phyloP scores from a whole-genome alignment of 2,113 vertebrate species.

The Paedocypris sp. region DNA sequence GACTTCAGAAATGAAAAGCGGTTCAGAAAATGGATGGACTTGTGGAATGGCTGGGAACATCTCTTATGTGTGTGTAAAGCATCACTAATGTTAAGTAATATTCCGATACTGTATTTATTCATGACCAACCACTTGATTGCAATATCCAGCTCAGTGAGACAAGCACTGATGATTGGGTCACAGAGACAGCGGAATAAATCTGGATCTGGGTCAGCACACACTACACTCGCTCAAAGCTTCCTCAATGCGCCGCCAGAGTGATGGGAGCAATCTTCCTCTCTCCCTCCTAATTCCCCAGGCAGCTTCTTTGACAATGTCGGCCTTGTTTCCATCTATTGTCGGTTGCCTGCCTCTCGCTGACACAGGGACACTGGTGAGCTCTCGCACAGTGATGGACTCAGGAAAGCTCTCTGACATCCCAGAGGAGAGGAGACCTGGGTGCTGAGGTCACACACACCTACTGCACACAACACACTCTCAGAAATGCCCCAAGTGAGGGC shows the following conservation, averaged over 20 bases:
- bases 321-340: conserved; percentile 24
- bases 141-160: no score
- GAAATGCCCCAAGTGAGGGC: conserved; percentile 2
- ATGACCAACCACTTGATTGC: no score
- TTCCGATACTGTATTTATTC: no score
- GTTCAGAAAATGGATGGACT: no score
- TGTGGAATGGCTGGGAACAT: no score
- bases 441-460: conserved; percentile 25
- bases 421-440: conserved; percentile 18
- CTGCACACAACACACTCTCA: conserved; percentile 10
- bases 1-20: no score
- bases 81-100: no score
- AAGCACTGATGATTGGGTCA: no score
- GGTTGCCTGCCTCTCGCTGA: conserved; percentile 14
- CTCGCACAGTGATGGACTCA: conserved; percentile 17
- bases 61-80: no score
- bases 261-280: background rate
- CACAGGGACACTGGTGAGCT: conserved; percentile 14
- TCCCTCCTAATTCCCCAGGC: background rate
- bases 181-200: background rate
- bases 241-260: background rate
- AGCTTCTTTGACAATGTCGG: conserved; percentile 30
- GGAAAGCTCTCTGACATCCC: conserved; percentile 36
- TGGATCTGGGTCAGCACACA: conserved; percentile 4
- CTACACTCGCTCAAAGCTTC: background rate